Percentiles rank a stretch among this genome's conserved stretches.
Evolutionary conservation across 1,140 invertebrate species (phyloP).

Genomic region (Littorina saxatilis): DNA sequence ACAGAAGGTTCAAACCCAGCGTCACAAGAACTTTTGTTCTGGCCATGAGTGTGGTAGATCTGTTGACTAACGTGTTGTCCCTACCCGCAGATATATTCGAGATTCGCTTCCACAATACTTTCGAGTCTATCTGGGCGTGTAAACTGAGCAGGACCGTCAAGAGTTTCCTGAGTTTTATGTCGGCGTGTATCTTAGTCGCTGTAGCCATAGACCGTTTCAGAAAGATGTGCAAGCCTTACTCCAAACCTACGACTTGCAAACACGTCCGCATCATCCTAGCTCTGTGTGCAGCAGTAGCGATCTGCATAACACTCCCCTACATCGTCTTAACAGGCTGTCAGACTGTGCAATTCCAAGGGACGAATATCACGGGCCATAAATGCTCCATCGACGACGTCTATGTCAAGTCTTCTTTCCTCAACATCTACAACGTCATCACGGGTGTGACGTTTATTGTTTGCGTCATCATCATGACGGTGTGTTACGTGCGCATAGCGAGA

Average conservation of each 20-base stretch:
- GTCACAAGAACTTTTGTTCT: constrained; percentile 51
- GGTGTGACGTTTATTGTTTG: neutral
- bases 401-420: neutral
- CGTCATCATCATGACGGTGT: neutral
- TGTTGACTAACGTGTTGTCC: constrained; percentile 46
- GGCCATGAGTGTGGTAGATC: constrained; percentile 49
- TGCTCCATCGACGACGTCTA: constrained; percentile 11
- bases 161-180: constrained; percentile 37
- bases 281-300: neutral
- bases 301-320: constrained; percentile 27
- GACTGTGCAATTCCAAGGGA: neutral
- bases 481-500: neutral
- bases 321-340: neutral
- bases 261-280: neutral
- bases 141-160: constrained; percentile 42
- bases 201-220: constrained; percentile 48
- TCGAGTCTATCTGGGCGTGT: constrained; percentile 21
- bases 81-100: constrained; percentile 53
- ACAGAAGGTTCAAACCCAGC: too few species aligned
- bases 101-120: constrained; percentile 34
- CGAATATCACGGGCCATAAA: neutral
- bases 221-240: constrained; percentile 46
- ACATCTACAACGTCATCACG: neutral
- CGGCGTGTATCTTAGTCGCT: constrained; percentile 44
- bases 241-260: neutral